These are phyloP conservation scores for Petromus typicus DNA, from an alignment of 2,113 vertebrate species.

Conservation along the genomic window DNA sequence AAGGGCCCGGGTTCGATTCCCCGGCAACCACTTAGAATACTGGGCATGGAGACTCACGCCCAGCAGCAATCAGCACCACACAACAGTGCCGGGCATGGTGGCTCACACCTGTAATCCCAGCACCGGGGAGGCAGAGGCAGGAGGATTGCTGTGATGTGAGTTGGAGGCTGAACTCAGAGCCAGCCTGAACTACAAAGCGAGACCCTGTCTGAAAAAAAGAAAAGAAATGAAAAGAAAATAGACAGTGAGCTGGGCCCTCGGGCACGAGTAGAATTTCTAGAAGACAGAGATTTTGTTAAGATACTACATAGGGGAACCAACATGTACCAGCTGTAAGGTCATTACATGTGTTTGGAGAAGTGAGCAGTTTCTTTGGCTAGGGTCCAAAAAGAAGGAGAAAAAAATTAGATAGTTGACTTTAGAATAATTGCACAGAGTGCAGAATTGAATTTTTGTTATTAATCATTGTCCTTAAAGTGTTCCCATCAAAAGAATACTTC, in stretches of 20 bases:
- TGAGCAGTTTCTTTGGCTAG: background rate
- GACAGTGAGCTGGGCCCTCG: background rate
- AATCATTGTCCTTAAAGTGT: background rate
- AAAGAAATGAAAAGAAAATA: too few species aligned
- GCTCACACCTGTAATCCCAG: too few species aligned
- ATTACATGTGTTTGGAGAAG: background rate
- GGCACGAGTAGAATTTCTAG: background rate
- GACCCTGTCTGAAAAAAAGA: too few species aligned
- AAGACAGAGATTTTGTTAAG: conserved; percentile 6
- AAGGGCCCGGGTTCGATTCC: too few species aligned
- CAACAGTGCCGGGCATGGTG: too few species aligned
- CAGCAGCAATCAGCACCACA: too few species aligned
- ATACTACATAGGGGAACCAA: background rate
- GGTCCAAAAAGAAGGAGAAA: background rate
- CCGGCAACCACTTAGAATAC: too few species aligned
- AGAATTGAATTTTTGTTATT: background rate
- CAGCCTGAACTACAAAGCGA: too few species aligned
- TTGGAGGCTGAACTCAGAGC: too few species aligned
- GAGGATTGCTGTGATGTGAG: too few species aligned
- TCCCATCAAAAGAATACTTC: background rate
- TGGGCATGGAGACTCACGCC: too few species aligned
- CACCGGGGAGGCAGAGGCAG: too few species aligned
- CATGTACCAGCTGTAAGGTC: background rate
- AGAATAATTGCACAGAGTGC: background rate
- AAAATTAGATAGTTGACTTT: background rate